A percentile compares a stretch with the other conserved stretches of the same genome.
These are phyloP conservation scores for Phenganax stokvisi DNA, from an alignment of 92 coral and sea anemone species.

Conservation along the genomic window DNA sequence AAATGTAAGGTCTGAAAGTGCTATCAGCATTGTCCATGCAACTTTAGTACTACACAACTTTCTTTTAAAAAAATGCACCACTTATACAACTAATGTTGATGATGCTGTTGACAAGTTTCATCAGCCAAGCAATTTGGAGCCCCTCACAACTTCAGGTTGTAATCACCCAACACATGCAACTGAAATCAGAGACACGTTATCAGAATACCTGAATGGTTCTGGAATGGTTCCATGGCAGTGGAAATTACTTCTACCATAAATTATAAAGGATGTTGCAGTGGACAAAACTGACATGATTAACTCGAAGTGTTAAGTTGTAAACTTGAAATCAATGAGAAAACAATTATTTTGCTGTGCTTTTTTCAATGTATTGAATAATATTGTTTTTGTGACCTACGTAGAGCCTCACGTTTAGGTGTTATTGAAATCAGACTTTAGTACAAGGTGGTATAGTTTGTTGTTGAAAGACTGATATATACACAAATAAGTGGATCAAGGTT, in stretches of 20 bases:
- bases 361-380: too few relatives aligned
- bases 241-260: slow-evolving; percentile 31
- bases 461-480: too few relatives aligned
- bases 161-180: slow-evolving; percentile 48
- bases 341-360: too few relatives aligned
- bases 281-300: too few relatives aligned
- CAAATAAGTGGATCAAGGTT: too few relatives aligned
- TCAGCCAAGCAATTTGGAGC: slow-evolving; percentile 24
- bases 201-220: slow-evolving; percentile 45
- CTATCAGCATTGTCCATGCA: slow-evolving; percentile 8
- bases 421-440: too few relatives aligned
- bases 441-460: too few relatives aligned
- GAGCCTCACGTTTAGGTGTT: too few relatives aligned
- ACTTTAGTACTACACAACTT: not conserved
- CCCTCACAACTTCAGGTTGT: slow-evolving; percentile 32
- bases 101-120: slow-evolving; percentile 1
- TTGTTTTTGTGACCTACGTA: too few relatives aligned
- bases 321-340: too few relatives aligned
- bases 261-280: too few relatives aligned
- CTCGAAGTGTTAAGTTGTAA: too few relatives aligned
- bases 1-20: not conserved
- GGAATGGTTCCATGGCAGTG: slow-evolving; percentile 52
- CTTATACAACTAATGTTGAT: slow-evolving; percentile 8
- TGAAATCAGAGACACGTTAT: slow-evolving; percentile 28
- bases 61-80: slow-evolving; percentile 22